Base-by-base conservation (phyloP, 1,140 invertebrate genomes). In the Eumaeus atala region DNA sequence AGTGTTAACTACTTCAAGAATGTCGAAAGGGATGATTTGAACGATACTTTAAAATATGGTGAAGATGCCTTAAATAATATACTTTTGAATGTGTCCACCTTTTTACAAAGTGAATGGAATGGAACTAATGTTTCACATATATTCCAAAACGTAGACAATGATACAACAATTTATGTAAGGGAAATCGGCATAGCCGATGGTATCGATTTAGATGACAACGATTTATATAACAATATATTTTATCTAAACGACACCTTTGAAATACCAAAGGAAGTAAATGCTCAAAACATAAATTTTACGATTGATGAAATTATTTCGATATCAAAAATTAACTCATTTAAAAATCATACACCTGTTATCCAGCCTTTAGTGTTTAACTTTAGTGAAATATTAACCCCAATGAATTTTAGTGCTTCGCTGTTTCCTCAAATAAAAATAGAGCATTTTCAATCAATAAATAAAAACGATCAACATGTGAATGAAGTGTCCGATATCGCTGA, bases 151-250 rank as follows among this genome's bases (percentile, higher is more conserved):
- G 14, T 52, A 35, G 54, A 54, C 12, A 67, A 77, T 36, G 64
- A 72, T 36, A 72, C 71, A 7, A 52, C 70, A 7, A 67, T 82
- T 47, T 68, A 59, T 18, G 58, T 82, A 1, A 76, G 70, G 61
- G 60, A 67, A 4, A 73, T 77, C 35, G 64, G 64, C 34, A 52
- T 75, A 7, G 55, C 59, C 28, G 62, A 67, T 11, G 38, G 47
- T 37, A 33, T 17, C 12, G 21, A 59, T 36, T 42, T 44, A 4
- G 21, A 28, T 2, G 21, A 28, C 6, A 28, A 3, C 21, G 6
- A 28, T 28, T 28, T 28, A 28, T 28, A 28, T 28, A 21, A 33
- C 8, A 50, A 51, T 34, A 54, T 50, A 52, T 34, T 59, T 7
- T 18, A 54, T 3, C 54, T 47, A n/a, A 54, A 59, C 21, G 54